Evolutionary conservation across 2,797 vertebrate genomes (phyloP).

Genomic region (Graptemys geographica): DNA sequence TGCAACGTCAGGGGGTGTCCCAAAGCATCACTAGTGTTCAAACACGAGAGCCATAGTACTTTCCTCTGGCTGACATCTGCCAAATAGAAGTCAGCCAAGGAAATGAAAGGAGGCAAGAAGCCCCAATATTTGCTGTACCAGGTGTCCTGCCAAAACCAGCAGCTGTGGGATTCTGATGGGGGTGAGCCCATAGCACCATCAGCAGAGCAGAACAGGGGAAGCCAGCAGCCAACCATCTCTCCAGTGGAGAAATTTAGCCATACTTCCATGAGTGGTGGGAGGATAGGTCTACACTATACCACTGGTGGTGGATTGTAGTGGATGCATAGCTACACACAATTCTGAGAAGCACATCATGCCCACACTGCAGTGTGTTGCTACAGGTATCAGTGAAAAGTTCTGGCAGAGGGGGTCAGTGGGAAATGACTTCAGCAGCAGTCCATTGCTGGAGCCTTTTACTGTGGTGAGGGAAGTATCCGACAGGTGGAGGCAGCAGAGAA

Average conservation of each 20-base stretch:
- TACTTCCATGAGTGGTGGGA: no score
- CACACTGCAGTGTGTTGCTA: background rate
- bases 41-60: background rate
- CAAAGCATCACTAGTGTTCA: background rate
- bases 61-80: background rate
- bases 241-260: background rate
- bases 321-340: background rate
- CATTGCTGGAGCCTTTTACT: background rate
- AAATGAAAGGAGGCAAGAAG: background rate
- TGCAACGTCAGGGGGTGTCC: background rate
- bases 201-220: background rate
- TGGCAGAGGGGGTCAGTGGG: background rate
- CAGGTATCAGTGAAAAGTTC: background rate
- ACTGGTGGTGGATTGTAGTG: background rate
- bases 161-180: background rate
- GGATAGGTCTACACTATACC: background rate
- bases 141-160: background rate
- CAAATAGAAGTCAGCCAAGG: conserved; percentile 7
- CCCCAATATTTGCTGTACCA: background rate
- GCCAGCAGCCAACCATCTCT: background rate
- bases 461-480: background rate
- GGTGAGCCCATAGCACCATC: background rate
- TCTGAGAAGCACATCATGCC: background rate
- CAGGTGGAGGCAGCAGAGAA: background rate
- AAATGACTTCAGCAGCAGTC: background rate